Evolutionary conservation across 2,888 invertebrate genomes (phyloP).

Genomic region (Seira musarum): DNA sequence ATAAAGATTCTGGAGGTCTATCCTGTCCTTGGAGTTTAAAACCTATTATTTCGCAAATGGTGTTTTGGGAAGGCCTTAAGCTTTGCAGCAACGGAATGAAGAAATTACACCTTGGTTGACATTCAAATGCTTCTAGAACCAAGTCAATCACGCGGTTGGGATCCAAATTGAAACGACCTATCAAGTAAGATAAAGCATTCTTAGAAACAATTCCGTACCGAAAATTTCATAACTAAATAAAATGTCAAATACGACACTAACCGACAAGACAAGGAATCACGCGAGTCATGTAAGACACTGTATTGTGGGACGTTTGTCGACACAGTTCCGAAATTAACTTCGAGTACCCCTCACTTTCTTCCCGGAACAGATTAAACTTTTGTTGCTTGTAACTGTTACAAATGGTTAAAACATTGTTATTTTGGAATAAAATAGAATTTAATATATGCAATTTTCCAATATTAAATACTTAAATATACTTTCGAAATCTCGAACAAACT

Average conservation of each 20-base stretch:
- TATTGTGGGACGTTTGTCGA: slow-evolving; percentile 81
- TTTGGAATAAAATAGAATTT: no score
- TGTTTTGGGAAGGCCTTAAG: slow-evolving; percentile 90
- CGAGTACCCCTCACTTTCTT: slow-evolving; percentile 99
- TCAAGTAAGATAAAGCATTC: slow-evolving; percentile 69
- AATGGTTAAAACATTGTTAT: no score
- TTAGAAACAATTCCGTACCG: no score
- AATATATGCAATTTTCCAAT: no score
- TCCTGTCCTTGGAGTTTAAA: slow-evolving; percentile 81
- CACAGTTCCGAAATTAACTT: slow-evolving; percentile 95
- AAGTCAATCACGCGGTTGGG: slow-evolving; percentile 98
- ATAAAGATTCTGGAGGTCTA: slow-evolving; percentile 78
- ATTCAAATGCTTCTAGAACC: slow-evolving; percentile 96
- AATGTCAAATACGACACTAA: no score
- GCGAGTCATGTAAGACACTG: slow-evolving; percentile 83
- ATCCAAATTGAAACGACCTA: slow-evolving; percentile 98
- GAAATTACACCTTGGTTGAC: slow-evolving; percentile 83
- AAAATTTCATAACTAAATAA: no score
- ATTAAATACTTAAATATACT: no score
- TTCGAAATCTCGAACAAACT: no score
- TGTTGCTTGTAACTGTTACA: slow-evolving; percentile 96
- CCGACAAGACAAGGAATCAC: slow-evolving; percentile 95
- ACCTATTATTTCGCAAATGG: slow-evolving; percentile 94
- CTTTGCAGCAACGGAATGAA: slow-evolving; percentile 90
- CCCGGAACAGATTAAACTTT: slow-evolving; percentile 98